A percentile compares a stretch with the other conserved stretches of the same genome.
phyloP scores from a whole-genome alignment of 2,797 vertebrate genomes.

The Siniperca obscura region DNA sequence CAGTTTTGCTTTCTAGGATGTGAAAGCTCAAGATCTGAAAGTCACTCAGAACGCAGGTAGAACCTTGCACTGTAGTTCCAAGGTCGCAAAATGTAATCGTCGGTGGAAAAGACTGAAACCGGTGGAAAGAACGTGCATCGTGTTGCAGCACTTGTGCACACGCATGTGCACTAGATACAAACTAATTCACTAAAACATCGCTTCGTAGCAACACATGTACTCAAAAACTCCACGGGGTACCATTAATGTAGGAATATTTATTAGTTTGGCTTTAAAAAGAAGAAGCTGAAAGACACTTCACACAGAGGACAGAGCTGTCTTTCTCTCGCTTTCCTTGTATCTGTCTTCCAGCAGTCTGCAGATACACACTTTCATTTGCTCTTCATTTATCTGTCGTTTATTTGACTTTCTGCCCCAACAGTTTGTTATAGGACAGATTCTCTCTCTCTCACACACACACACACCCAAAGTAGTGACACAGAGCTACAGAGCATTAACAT shows the following conservation, averaged over 20 bases:
- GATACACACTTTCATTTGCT: constrained; percentile 29
- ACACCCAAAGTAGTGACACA: too few relatives aligned
- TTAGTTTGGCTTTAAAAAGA: background rate
- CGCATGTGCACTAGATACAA: too few relatives aligned
- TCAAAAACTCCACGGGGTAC: background rate
- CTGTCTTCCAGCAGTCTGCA: background rate
- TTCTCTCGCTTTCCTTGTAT: background rate
- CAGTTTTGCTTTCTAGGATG: too few relatives aligned
- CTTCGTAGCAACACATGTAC: background rate
- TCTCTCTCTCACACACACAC: background rate
- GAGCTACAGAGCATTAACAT: constrained; percentile 25
- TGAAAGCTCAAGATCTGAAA: too few relatives aligned
- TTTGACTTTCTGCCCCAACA: constrained; percentile 28
- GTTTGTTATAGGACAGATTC: constrained; percentile 14
- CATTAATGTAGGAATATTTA: background rate
- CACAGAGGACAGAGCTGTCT: background rate
- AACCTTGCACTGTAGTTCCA: too few relatives aligned
- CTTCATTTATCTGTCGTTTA: constrained; percentile 32
- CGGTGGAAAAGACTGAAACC: too few relatives aligned
- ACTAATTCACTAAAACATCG: background rate
- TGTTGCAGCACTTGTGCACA: too few relatives aligned
- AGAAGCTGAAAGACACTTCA: background rate
- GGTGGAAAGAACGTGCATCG: too few relatives aligned
- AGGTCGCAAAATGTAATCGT: too few relatives aligned
- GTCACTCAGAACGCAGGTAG: too few relatives aligned